Evolutionary conservation across 35 echinoderm and acorn worm genomes (phyloP).

Genomic region (Heliocidaris tuberculata): DNA sequence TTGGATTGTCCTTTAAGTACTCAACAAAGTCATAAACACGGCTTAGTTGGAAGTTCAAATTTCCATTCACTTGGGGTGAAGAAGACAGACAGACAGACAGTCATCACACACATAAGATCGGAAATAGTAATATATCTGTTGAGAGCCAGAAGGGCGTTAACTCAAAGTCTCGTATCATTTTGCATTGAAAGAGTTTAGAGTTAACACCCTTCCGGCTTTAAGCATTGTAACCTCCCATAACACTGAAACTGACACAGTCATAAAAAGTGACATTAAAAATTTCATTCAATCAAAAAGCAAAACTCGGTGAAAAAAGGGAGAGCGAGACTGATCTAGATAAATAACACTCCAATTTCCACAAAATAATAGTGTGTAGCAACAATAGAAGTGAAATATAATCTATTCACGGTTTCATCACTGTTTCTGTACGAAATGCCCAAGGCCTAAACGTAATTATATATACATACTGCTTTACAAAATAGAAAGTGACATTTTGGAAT

Average conservation of each 20-base stretch:
- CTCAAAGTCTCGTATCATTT: background rate
- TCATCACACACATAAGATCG: background rate
- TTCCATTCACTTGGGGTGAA: background rate
- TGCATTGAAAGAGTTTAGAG: background rate
- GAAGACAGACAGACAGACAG: too few species aligned
- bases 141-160: too few species aligned
- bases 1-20: too few species aligned
- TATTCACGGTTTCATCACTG: background rate
- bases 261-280: background rate
- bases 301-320: background rate
- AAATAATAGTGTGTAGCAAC: background rate
- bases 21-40: too few species aligned
- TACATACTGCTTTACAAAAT: background rate
- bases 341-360: background rate
- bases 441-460: background rate
- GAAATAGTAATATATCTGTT: too few species aligned
- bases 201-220: too few species aligned
- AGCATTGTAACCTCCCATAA: background rate
- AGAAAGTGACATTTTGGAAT: background rate
- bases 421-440: background rate
- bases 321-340: background rate
- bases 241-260: background rate
- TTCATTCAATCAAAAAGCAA: background rate
- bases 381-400: background rate
- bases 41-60: background rate